Evolutionary conservation across 2,797 vertebrate species (phyloP).

Genomic region (Aeoliscus strigatus): DNA sequence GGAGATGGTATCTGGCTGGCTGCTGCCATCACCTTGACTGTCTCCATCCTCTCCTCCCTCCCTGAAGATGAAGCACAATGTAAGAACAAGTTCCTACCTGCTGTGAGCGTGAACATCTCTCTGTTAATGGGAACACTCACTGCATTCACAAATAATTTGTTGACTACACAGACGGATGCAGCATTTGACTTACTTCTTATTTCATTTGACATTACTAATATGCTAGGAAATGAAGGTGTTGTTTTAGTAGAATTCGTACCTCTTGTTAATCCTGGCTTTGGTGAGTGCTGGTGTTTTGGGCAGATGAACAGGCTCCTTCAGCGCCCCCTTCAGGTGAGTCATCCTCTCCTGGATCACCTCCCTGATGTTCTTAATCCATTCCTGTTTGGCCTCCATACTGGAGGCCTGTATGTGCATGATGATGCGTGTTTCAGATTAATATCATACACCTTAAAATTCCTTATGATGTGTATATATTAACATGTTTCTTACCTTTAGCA

Average conservation of each 20-base stretch:
- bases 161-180: too few species aligned
- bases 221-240: too few species aligned
- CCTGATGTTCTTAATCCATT: conserved; percentile 98
- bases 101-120: neutral
- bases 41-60: conserved; percentile 90
- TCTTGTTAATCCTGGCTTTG: conserved; percentile 89
- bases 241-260: conserved; percentile 74
- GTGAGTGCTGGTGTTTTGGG: conserved; percentile 87
- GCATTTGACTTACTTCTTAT: too few species aligned
- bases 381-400: conserved; percentile 94
- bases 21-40: conserved; percentile 96
- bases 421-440: too few species aligned
- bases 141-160: too few species aligned
- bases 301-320: conserved; percentile 93
- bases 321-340: conserved; percentile 94
- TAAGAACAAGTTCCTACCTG: neutral
- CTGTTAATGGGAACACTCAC: too few species aligned
- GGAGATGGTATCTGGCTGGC: conserved; percentile 95
- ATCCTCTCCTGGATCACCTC: conserved; percentile 99
- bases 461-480: neutral
- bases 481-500: conserved; percentile 83
- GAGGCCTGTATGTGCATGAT: conserved; percentile 75
- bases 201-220: too few species aligned
- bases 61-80: too few species aligned
- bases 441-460: neutral